phyloP scores from a whole-genome alignment of 2,797 vertebrate genomes.

The Microctenopoma stevenorrisi region DNA sequence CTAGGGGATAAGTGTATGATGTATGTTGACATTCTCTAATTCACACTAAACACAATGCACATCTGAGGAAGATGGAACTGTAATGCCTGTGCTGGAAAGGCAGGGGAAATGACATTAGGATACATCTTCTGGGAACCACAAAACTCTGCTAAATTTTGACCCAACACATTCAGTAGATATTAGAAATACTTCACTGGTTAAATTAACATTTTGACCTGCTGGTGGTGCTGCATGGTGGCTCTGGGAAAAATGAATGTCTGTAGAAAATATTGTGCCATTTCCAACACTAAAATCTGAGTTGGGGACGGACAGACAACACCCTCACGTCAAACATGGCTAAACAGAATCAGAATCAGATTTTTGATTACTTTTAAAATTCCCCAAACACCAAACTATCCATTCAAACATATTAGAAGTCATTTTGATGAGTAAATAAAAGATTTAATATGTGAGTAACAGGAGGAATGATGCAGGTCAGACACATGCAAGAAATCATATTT shows the following conservation, averaged over 20 bases:
- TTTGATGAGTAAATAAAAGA: constrained; percentile 45
- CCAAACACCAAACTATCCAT: constrained; percentile 50
- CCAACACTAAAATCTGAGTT: not conserved
- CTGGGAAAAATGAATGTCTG: not conserved
- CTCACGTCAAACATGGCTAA: not conserved
- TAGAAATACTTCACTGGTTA: not conserved
- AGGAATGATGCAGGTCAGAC: constrained; percentile 39
- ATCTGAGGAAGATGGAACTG: too few relatives aligned
- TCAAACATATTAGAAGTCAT: constrained; percentile 43
- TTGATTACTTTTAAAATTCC: constrained; percentile 18
- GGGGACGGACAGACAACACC: not conserved
- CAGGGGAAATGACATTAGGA: not conserved
- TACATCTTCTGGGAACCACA: not conserved
- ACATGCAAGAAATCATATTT: constrained; percentile 52
- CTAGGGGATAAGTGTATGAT: too few relatives aligned
- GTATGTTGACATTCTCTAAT: too few relatives aligned
- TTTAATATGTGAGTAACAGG: constrained; percentile 43
- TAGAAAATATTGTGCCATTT: not conserved
- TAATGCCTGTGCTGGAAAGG: not conserved
- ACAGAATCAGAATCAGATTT: not conserved
- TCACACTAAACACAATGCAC: too few relatives aligned
- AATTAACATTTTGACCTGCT: not conserved
- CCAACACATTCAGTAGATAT: not conserved
- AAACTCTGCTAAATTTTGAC: not conserved
- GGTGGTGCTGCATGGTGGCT: not conserved